These are phyloP conservation scores for Aegithalos caudatus DNA, from an alignment of 2,113 vertebrate species.

Conservation along the genomic window DNA sequence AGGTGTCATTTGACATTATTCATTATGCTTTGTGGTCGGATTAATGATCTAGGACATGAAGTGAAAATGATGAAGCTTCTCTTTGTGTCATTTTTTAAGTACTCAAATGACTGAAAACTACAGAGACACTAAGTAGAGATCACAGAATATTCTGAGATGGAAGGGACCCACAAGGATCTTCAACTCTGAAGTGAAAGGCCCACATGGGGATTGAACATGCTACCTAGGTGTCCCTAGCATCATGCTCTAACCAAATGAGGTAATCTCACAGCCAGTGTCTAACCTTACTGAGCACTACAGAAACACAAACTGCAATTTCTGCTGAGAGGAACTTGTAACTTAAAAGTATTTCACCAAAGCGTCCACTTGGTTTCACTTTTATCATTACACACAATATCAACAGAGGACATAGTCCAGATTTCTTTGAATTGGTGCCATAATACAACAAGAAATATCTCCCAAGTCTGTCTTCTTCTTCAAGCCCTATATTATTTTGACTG, in stretches of 20 bases:
- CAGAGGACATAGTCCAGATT: neutral
- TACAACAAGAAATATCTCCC: neutral
- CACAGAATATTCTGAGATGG: neutral
- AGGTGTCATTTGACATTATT: neutral
- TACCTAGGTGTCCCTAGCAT: neutral
- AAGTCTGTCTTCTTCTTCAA: neutral
- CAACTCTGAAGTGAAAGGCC: neutral
- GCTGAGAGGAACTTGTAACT: neutral
- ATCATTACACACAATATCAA: neutral
- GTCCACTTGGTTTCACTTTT: neutral
- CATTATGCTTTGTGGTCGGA: neutral
- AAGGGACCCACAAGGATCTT: neutral
- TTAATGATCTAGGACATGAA: neutral
- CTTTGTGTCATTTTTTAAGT: neutral
- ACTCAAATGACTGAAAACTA: neutral
- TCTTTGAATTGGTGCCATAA: neutral
- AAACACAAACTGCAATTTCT: neutral
- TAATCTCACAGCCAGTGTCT: neutral
- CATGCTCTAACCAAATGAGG: neutral
- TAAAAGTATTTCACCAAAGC: neutral
- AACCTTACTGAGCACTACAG: neutral
- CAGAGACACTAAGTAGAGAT: neutral
- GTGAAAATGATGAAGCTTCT: neutral
- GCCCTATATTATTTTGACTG: neutral
- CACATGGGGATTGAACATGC: accelerated